phyloP scores from a whole-genome alignment of 2,888 invertebrate genomes.

The Arge pagana region DNA sequence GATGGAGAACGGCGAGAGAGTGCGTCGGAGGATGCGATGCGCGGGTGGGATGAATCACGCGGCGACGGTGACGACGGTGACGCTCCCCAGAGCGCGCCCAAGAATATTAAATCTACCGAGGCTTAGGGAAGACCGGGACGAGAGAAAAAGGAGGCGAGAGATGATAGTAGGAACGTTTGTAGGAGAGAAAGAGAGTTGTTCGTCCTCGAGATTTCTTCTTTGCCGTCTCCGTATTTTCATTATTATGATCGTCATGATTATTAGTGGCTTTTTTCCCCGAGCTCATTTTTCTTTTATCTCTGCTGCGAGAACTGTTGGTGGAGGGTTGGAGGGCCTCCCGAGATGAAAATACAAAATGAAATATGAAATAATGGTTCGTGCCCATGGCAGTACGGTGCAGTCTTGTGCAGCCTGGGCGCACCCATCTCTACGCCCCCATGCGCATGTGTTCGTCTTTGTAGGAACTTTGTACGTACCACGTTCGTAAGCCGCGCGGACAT shows the following conservation, averaged over 20 bases:
- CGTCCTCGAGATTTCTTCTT: too few relatives aligned
- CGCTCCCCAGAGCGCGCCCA: constrained; percentile 43
- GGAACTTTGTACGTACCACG: constrained; percentile 22
- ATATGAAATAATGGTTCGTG: constrained; percentile 59
- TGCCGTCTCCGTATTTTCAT: not conserved
- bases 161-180: constrained; percentile 20
- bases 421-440: constrained; percentile 59
- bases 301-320: constrained; percentile 37
- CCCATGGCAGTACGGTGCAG: constrained; percentile 45
- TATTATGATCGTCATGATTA: constrained; percentile 9
- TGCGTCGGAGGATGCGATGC: constrained; percentile 32
- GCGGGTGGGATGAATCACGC: constrained; percentile 58
- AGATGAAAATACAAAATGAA: constrained; percentile 57
- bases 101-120: constrained; percentile 49
- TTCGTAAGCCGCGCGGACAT: constrained; percentile 19
- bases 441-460: constrained; percentile 39
- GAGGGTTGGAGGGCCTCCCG: constrained; percentile 42
- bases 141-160: constrained; percentile 19
- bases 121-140: constrained; percentile 35
- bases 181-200: constrained; percentile 23
- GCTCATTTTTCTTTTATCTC: constrained; percentile 27
- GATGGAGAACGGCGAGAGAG: constrained; percentile 39
- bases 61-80: constrained; percentile 33
- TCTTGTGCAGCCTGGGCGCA: constrained; percentile 53
- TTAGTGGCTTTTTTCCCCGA: constrained; percentile 10